Conservation (phyloP, 2,113 vertebrate species). For the Atherinomorus stipes region DNA sequence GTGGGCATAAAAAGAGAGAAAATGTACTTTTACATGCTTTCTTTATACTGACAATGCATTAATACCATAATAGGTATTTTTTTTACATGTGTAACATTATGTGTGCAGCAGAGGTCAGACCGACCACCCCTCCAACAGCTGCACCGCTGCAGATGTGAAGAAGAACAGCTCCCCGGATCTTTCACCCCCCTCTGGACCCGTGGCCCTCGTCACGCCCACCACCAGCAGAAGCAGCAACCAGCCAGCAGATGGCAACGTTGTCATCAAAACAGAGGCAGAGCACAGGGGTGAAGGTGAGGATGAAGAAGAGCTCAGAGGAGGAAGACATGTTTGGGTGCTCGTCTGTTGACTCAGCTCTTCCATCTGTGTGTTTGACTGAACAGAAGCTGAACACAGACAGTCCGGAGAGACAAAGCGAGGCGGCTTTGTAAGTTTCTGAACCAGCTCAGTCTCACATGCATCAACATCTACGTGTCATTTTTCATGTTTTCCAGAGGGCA, state of each 20-base stretch:
- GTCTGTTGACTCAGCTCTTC: background rate
- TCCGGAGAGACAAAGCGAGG: constrained; percentile 51
- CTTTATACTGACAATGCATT: no score
- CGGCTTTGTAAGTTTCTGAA: constrained; percentile 68
- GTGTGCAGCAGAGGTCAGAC: constrained; percentile 54
- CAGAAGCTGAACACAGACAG: constrained; percentile 72
- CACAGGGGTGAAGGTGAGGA: constrained; percentile 53
- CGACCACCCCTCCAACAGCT: constrained; percentile 48
- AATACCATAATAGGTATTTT: no score
- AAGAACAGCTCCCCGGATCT: constrained; percentile 59
- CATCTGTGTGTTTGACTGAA: constrained; percentile 1
- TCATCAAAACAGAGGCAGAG: constrained; percentile 64
- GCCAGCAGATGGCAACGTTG: constrained; percentile 60
- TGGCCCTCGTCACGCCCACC: constrained; percentile 29
- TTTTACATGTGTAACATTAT: background rate
- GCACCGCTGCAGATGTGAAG: constrained; percentile 59
- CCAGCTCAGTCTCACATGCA: background rate
- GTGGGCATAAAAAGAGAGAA: no score
- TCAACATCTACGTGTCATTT: background rate
- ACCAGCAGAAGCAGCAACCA: constrained; percentile 33
- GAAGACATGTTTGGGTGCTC: background rate
- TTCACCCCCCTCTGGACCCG: constrained; percentile 34
- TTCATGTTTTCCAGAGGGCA: no score
- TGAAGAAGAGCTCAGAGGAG: background rate
- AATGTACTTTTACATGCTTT: no score